Conservation (phyloP, 2,888 invertebrate species). For the Drosophila emarginata region DNA sequence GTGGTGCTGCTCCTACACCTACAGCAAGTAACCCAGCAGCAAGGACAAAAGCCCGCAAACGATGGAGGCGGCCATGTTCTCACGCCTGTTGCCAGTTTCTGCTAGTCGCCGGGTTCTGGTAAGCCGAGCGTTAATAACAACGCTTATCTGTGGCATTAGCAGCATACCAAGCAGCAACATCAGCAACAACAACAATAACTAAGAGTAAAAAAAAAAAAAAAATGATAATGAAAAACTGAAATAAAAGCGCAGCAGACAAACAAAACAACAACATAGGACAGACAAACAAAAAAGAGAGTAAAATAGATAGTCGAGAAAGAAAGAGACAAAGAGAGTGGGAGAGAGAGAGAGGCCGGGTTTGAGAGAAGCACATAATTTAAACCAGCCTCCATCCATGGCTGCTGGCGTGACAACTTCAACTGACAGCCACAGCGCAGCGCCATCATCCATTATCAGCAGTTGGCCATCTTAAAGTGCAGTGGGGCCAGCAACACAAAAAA, state of each 20-base stretch:
- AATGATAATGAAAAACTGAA: constrained; percentile 76
- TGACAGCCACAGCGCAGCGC: constrained; percentile 71
- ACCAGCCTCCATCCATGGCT: constrained; percentile 60
- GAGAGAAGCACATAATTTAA: constrained; percentile 62
- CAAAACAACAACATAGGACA: constrained; percentile 44
- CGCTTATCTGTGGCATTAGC: constrained; percentile 78
- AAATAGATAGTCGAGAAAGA: constrained; percentile 22
- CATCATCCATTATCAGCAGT: constrained; percentile 79
- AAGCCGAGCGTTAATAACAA: constrained; percentile 78
- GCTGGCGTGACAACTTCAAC: constrained; percentile 74
- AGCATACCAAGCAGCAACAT: constrained; percentile 59
- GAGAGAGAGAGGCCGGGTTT: constrained; percentile 31
- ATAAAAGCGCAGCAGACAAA: constrained; percentile 73
- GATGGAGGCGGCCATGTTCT: constrained; percentile 41
- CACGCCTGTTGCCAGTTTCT: constrained; percentile 43
- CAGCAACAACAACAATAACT: constrained; percentile 22
- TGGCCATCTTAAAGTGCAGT: constrained; percentile 76
- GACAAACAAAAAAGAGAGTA: constrained; percentile 34
- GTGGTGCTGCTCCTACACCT: constrained; percentile 1
- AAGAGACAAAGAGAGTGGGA: constrained; percentile 23
- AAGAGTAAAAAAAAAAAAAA: constrained; percentile 44
- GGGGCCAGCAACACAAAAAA: constrained; percentile 36
- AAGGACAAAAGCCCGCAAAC: constrained; percentile 50
- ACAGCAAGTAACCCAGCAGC: constrained; percentile 21
- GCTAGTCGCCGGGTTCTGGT: constrained; percentile 51